Evolutionary conservation across 2,888 invertebrate species (phyloP), one percentile per base, ranked within the genome.

Genomic region (Platynereis dumerilii): DNA sequence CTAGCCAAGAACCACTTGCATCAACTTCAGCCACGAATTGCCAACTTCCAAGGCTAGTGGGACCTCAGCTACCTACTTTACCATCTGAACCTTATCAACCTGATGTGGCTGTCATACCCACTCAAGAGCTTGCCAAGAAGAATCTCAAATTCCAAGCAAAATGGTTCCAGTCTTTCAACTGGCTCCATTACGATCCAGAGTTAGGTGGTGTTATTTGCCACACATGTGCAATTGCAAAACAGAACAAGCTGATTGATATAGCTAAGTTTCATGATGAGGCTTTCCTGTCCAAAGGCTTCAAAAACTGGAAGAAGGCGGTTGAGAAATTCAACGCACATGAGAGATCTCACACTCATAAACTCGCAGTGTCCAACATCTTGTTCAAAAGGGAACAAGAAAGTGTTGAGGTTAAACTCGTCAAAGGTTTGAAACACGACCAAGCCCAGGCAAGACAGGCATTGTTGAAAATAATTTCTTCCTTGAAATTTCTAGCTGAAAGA

Each of bases 291-390:
- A 17, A 57, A 29, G 2, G 57, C 2, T 29, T 57, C 27, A 27
- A 15, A 17, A 57, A 57, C 20, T 57, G 57, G 57, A 57, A 57
- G 20, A 2, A 26, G 29, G 57, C 57, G 17, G 12, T 57, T 15
- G 57, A 57, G 22, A 26, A 28, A 57, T 57, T 2, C 2, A 22
- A 57, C 2, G 17, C 2, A n/a, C 57, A 57, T 28, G 28, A 57
- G 22, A 57, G 27, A 29, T 28, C 57, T 15, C n/a, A 17, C 12
- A 15, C 57, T n/a, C 57, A 57, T 34, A 34, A 34, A 34, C 34
- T 34, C 12, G 34, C 34, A 7, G 34, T 34, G 5, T 5, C 5
- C 5, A 34, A 34, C 12, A 12, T 34, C 12, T 7, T 7, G 12
- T 34, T 34, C 12, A 5, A 12, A 34, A 34, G 12, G 12, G 12